Base-by-base conservation (phyloP, 2,888 invertebrate species). In the Ryuthela nishihirai region DNA sequence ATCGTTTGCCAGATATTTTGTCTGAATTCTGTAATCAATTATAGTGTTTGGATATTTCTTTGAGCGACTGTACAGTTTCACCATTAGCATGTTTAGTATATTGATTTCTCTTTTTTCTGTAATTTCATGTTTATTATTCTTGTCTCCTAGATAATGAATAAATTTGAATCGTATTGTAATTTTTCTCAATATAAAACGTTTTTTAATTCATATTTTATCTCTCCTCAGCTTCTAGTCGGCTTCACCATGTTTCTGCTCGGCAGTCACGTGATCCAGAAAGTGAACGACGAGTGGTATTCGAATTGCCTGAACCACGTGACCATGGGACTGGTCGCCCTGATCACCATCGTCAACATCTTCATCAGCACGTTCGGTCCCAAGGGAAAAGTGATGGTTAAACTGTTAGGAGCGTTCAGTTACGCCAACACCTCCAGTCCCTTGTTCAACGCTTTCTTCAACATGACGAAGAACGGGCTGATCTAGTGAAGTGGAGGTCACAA, bases 271-370 rank as follows among this genome's bases (percentile, higher is more conserved):
- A 34, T 21, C 2, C 18, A 62, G 18, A 53, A 39, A 17, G 39
- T 29, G 4, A 23, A 34, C 10, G 54, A 50, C 9, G 54, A 54
- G n/a, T 42, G 24, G 1, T 55, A 52, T 35, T 52, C 55, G n/a
- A 53, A 47, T 29, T 40, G 59, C 23, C 29, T 66, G 5, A 65
- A 66, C 29, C 63, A 66, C 25, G 26, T 54, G 1, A 64, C 60
- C 7, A 58, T 66, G 53, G 58, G 63, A 9, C 21, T 66, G 12
- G 65, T 66, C 0, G 55, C 65, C 3, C 23, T 66, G 20, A 65
- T 66, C 21, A 62, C 66, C 6, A 41, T 66, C 9, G 43, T 60
- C 25, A 65, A 66, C 42, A 62, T 66, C 17, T 64, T 66, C 26
- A 58, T 66, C 4, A 46, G 59, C 4, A 63, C 52, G 0, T 66